These are phyloP conservation scores for Catalaphyllia jardinei DNA, from an alignment of 64 coral and sea anemone species.

Conservation along the genomic window DNA sequence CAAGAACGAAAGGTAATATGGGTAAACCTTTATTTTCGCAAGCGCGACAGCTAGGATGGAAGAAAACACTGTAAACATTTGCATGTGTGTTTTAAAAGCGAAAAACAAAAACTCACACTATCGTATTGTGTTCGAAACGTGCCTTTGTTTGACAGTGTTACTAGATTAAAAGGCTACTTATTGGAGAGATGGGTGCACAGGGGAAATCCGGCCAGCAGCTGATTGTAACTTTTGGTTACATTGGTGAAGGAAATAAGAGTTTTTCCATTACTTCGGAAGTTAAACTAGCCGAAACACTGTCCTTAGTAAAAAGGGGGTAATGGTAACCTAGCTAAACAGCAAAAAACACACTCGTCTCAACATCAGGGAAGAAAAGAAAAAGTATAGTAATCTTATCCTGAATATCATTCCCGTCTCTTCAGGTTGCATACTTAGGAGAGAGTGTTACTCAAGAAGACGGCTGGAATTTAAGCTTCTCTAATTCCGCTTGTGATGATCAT, in stretches of 20 bases:
- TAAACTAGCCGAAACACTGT: background rate
- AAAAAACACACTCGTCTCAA: too few relatives aligned
- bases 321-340: background rate
- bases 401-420: too few relatives aligned
- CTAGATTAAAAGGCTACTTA: conserved; percentile 26
- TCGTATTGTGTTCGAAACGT: background rate
- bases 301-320: background rate
- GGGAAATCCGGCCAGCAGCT: conserved; percentile 12
- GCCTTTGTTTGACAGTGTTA: conserved; percentile 15
- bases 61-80: too few relatives aligned
- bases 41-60: too few relatives aligned
- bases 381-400: too few relatives aligned
- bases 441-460: background rate
- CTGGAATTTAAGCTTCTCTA: background rate
- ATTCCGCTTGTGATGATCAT: background rate
- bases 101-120: too few relatives aligned
- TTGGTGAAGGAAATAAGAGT: conserved; percentile 26
- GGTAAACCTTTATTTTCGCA: too few relatives aligned
- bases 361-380: too few relatives aligned
- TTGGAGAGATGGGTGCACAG: conserved; percentile 10
- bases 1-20: too few relatives aligned
- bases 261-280: background rate
- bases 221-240: conserved; percentile 14
- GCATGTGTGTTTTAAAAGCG: too few relatives aligned
- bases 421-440: too few relatives aligned